Evolutionary conservation across 1,140 invertebrate genomes (phyloP).

Genomic region (Heterodera schachtii): DNA sequence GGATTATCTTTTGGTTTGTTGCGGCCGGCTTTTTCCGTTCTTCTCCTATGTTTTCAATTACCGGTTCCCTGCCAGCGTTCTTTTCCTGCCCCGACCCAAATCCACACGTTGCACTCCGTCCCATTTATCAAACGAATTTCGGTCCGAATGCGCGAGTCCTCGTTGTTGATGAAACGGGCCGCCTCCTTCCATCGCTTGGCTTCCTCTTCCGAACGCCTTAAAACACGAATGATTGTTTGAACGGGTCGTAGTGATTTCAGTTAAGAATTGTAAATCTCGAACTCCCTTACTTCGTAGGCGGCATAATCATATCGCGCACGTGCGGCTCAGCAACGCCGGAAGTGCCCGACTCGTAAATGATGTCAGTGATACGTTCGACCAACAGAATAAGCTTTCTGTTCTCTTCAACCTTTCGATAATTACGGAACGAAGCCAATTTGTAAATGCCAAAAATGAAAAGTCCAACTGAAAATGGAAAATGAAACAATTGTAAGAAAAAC

Average conservation of each 20-base stretch:
- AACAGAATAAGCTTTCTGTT: conserved; percentile 34
- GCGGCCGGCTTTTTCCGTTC: conserved; percentile 20
- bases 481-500: conserved; percentile 14
- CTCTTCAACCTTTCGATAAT: conserved; percentile 32
- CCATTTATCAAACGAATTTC: conserved; percentile 55
- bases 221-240: conserved; percentile 15
- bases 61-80: conserved; percentile 47
- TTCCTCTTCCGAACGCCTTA: conserved; percentile 47
- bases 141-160: conserved; percentile 56
- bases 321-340: conserved; percentile 56
- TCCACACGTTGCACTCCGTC: conserved; percentile 59
- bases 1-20: not conserved
- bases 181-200: conserved; percentile 47
- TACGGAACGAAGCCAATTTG: conserved; percentile 21
- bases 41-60: conserved; percentile 21
- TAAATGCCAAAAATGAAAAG: conserved; percentile 25
- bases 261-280: conserved; percentile 1
- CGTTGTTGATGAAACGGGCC: conserved; percentile 53
- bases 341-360: conserved; percentile 45
- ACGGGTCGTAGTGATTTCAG: not conserved
- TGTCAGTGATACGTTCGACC: conserved; percentile 53
- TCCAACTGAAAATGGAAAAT: conserved; percentile 43
- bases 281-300: conserved; percentile 44
- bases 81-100: conserved; percentile 48
- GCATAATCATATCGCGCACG: conserved; percentile 50